Conservation (phyloP, 1,140 invertebrate species). For the Temnothorax curvispinosus region DNA sequence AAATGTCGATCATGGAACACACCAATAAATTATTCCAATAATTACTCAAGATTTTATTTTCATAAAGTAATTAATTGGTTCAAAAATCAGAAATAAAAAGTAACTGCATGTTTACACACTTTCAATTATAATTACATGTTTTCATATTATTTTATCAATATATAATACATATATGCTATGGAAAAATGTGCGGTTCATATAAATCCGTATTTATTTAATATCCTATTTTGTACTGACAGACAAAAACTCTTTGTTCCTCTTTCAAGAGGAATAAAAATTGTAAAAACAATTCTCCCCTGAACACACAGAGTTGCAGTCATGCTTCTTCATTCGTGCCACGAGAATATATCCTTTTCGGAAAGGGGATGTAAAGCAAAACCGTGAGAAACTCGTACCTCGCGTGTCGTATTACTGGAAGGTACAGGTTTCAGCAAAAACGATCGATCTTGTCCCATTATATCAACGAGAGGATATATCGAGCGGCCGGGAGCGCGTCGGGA, state of each 20-base stretch:
- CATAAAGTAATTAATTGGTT: background rate
- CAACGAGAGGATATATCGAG: slow-evolving; percentile 28
- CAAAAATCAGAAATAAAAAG: background rate
- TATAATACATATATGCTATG: too few species aligned
- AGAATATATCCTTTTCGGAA: slow-evolving; percentile 5
- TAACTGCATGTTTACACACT: background rate
- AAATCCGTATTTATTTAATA: background rate
- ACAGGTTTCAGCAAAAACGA: background rate
- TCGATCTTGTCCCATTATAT: slow-evolving; percentile 21
- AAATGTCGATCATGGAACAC: too few species aligned
- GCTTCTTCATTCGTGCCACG: background rate
- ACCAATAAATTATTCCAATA: background rate
- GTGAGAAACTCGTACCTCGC: slow-evolving; percentile 38
- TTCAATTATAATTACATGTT: background rate
- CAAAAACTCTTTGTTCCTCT: background rate
- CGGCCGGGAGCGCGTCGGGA: background rate
- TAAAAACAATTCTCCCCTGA: background rate
- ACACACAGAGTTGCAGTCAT: background rate
- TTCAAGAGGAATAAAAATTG: background rate
- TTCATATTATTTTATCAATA: background rate
- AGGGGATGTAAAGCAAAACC: background rate
- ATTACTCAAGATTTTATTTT: background rate
- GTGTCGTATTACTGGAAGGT: slow-evolving; percentile 40
- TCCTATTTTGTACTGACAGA: background rate
- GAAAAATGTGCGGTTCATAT: background rate